These are phyloP conservation scores for Lepisosteus oculatus DNA, from an alignment of 2,113 vertebrate species.

Conservation along the genomic window DNA sequence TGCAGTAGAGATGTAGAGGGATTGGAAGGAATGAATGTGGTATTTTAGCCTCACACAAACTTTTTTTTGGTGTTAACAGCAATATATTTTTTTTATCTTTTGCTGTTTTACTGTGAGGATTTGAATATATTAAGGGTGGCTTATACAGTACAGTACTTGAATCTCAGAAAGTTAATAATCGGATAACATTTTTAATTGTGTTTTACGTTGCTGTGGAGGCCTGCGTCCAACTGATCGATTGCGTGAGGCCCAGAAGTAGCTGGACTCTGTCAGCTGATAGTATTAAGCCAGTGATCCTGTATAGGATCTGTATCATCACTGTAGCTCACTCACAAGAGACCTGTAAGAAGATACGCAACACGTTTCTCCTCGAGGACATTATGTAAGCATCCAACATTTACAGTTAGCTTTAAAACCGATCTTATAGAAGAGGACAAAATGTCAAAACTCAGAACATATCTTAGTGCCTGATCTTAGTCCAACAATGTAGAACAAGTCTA, in stretches of 20 bases:
- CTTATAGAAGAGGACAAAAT: background rate
- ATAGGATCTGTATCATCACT: too few relatives aligned
- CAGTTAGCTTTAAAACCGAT: slow-evolving; percentile 37
- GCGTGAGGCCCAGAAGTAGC: background rate
- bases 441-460: slow-evolving; percentile 2
- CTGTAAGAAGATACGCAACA: background rate
- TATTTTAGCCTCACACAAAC: slow-evolving; percentile 31
- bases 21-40: slow-evolving; percentile 11
- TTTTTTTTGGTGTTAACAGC: slow-evolving; percentile 26
- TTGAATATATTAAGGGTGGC: slow-evolving; percentile 12
- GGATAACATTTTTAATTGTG: background rate
- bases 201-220: background rate
- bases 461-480: slow-evolving; percentile 31
- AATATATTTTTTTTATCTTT: slow-evolving; percentile 19
- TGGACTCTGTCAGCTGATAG: background rate
- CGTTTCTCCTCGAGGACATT: background rate
- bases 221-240: background rate
- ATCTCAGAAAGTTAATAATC: slow-evolving; percentile 6
- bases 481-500: background rate
- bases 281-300: background rate
- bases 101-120: background rate
- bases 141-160: slow-evolving; percentile 5
- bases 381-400: slow-evolving; percentile 19
- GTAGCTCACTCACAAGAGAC: background rate
- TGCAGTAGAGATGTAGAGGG: background rate